Percentiles rank a stretch among this genome's conserved stretches.
These are phyloP conservation scores for Ylistrum balloti DNA, from an alignment of 1,140 invertebrate genomes.

Conservation along the genomic window DNA sequence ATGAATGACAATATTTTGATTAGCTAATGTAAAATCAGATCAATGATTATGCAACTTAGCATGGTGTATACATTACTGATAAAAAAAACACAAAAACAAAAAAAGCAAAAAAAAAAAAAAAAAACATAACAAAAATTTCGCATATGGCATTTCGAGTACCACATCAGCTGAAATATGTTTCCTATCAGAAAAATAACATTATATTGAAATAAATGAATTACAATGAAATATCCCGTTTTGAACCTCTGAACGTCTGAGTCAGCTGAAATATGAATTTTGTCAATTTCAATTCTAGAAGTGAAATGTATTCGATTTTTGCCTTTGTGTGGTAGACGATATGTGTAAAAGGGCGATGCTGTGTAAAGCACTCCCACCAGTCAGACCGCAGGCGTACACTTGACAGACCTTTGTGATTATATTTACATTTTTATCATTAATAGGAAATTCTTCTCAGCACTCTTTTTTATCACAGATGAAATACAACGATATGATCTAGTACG, in stretches of 20 bases:
- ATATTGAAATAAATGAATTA: too few species aligned
- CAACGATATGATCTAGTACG: slow-evolving; percentile 33
- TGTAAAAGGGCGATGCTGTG: slow-evolving; percentile 32
- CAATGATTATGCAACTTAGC: too few species aligned
- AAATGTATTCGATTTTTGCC: slow-evolving; percentile 38
- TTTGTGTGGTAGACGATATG: slow-evolving; percentile 15
- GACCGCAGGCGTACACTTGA: slow-evolving; percentile 3
- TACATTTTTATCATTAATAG: slow-evolving; percentile 40
- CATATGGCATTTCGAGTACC: neutral
- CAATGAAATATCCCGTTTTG: neutral
- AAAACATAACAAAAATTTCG: too few species aligned
- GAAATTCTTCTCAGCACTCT: slow-evolving; percentile 27
- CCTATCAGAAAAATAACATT: too few species aligned
- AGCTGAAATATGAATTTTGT: slow-evolving; percentile 40
- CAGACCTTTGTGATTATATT: slow-evolving; percentile 27
- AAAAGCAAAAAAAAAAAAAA: too few species aligned
- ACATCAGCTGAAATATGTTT: too few species aligned
- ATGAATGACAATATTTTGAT: neutral
- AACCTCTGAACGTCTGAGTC: neutral
- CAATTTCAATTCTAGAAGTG: slow-evolving; percentile 35
- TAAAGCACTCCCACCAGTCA: slow-evolving; percentile 4
- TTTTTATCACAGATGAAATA: slow-evolving; percentile 40
- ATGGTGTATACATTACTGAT: too few species aligned
- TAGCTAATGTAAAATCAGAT: neutral
- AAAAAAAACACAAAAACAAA: too few species aligned